Conservation (phyloP, 2,797 vertebrate genomes). For the Rhabdophis nuchalis region DNA sequence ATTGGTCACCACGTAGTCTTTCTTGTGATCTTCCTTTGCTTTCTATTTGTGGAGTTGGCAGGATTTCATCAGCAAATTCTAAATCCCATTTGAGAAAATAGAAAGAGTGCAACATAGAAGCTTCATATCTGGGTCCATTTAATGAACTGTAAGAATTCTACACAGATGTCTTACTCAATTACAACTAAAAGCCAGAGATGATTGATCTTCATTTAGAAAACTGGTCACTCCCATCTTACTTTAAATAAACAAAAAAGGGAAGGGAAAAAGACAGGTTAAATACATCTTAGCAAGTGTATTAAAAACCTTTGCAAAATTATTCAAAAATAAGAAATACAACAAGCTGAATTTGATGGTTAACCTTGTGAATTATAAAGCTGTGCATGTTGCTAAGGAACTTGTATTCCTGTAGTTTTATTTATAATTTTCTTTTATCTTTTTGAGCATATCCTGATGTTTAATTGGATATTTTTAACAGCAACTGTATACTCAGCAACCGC, state of each 20-base stretch:
- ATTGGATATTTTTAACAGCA: not conserved
- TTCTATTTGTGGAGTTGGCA: constrained; percentile 37
- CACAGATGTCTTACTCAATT: constrained; percentile 52
- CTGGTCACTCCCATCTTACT: constrained; percentile 11
- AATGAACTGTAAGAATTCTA: constrained; percentile 58
- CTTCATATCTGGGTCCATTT: constrained; percentile 54
- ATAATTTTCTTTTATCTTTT: not conserved
- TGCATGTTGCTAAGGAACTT: not conserved
- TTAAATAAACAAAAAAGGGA: constrained; percentile 1
- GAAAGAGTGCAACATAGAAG: constrained; percentile 39
- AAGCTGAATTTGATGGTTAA: not conserved
- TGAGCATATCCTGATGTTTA: not conserved
- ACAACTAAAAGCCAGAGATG: constrained; percentile 54
- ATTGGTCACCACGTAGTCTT: constrained; percentile 1
- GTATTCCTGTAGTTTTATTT: not conserved
- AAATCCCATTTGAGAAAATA: constrained; percentile 42
- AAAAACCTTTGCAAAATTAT: not conserved
- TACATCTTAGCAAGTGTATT: not conserved
- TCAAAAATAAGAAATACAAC: not conserved
- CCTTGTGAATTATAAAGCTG: not conserved
- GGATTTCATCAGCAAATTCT: constrained; percentile 36
- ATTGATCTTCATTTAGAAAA: constrained; percentile 42
- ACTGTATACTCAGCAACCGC: not conserved
- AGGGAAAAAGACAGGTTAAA: not conserved
- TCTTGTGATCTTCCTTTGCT: constrained; percentile 43